Conservation (phyloP, 2,888 invertebrate species). For the Drosophila monieri region DNA sequence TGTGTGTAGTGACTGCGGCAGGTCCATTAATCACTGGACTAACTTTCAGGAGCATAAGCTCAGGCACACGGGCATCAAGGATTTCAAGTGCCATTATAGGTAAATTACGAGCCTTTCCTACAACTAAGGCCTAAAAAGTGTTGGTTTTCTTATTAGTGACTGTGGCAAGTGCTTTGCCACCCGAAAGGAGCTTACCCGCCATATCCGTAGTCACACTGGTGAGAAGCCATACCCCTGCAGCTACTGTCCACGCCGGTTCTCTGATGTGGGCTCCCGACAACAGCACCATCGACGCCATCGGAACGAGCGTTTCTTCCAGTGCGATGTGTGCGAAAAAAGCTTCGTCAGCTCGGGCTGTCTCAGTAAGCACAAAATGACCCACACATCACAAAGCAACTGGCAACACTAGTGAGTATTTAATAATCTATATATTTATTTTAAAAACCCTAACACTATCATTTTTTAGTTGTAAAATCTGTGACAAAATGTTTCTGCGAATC, state of each 20-base stretch:
- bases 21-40: constrained; percentile 11
- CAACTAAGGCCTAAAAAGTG: neutral
- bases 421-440: neutral
- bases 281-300: constrained; percentile 77
- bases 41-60: constrained; percentile 46
- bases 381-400: constrained; percentile 10
- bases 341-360: constrained; percentile 74
- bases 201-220: constrained; percentile 69
- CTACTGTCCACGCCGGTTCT: constrained; percentile 69
- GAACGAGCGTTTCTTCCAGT: constrained; percentile 69
- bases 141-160: constrained; percentile 13
- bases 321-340: constrained; percentile 65
- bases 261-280: constrained; percentile 66
- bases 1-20: constrained; percentile 44
- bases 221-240: constrained; percentile 77
- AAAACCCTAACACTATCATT: neutral
- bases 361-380: constrained; percentile 61
- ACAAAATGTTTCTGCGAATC: constrained; percentile 21
- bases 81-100: constrained; percentile 37
- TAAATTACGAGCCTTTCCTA: neutral
- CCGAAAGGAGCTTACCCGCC: constrained; percentile 37
- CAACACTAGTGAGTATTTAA: constrained; percentile 34
- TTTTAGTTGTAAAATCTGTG: constrained; percentile 24
- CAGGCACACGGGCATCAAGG: constrained; percentile 42
- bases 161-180: constrained; percentile 49